Evolutionary conservation across 2,797 vertebrate species (phyloP), one percentile per base, ranked within the genome.

Genomic region (Arctocebus calabarensis): DNA sequence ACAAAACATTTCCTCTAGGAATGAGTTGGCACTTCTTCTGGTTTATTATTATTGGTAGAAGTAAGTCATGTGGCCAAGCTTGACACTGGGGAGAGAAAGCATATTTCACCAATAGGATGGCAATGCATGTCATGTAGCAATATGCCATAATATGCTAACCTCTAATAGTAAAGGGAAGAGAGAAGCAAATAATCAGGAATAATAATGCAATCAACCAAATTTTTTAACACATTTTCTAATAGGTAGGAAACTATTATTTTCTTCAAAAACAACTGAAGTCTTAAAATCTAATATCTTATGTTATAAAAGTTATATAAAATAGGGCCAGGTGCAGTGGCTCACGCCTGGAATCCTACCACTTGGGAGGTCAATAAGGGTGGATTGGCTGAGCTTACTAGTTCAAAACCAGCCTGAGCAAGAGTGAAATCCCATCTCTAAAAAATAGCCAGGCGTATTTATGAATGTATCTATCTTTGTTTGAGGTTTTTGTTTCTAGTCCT

Each of bases 221-320:
- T 86, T 77, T 3, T 66, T n/a, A 61, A 64, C 19, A 84, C 1
- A 40, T 32, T 82, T 91, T 17, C 34, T 45, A 82, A 16, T 23
- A 74, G 37, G 59, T 88, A 91, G n/a, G 11, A 90, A 82, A 29
- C 14, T 74, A 29, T 37, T 64, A 27, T 48, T 17, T 73, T 81
- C 79, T 85, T 64, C n/a, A 68, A 43, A 52, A 97, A 91, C 10
- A 10, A 85, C 43, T 84, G n/a, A 70, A 7, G 14, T 87, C 32
- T 89, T 87, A 8, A 66, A 81, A 61, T 77, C 27, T 29, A 6
- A 32, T 68, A 13, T 71, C 22, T 62, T 61, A 34, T 55, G 4
- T 22, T 82, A 40, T 79, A 12, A 62, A 91, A 79, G 23, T 55
- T 91, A 84, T 0, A 71, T 29, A 62, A 90, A 77, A 68, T 78